Base-by-base conservation (phyloP, 2,797 vertebrate species). In the Pelodytes ibericus region DNA sequence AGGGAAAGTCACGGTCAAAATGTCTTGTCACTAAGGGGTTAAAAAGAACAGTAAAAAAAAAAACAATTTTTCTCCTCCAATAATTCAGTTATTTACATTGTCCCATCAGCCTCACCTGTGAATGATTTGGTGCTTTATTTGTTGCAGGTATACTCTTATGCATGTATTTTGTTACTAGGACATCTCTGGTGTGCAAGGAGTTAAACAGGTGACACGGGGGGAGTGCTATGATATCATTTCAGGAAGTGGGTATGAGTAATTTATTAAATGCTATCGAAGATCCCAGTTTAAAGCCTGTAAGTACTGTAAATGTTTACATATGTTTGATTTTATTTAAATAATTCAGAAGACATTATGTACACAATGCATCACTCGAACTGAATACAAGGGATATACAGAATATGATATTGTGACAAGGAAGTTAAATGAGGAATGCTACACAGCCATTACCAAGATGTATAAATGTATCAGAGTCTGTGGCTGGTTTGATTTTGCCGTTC, bases 231-330 rank as follows among this genome's bases (percentile, higher is more conserved):
- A 44, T 44, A 44, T 44, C 41, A 44, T 44, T 44, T 44, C 41
- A 44, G 41, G 41, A 44, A 44, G 41, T 44, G 3, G 41, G 18
- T 44, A 9, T 2, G 41, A 44, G 41, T 44, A 44, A 8, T 44
- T 13, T 13, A 44, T 44, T 53, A 53, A 53, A 53, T 24, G n/a
- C 20, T 53, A 53, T 22, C 49, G 2, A 5, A 24, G 16, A 4
- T 53, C 49, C 22, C 49, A 16, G 41, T 16, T 44, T 44, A 6
- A 24, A 53, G 49, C 24, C 49, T 24, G n/a, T 53, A 6, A 24
- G 49, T 53, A 7, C 49, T 53, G 49, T 53, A 20, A 53, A 53
- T 53, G 49, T 53, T 53, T 53, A 53, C 24, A 53, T 53, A 53
- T 53, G 49, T 53, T 20, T 53, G n/a, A 53, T 13, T 44, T 44